These are phyloP conservation scores for Matsumyia berberina DNA, from an alignment of 2,888 invertebrate species.

Conservation along the genomic window DNA sequence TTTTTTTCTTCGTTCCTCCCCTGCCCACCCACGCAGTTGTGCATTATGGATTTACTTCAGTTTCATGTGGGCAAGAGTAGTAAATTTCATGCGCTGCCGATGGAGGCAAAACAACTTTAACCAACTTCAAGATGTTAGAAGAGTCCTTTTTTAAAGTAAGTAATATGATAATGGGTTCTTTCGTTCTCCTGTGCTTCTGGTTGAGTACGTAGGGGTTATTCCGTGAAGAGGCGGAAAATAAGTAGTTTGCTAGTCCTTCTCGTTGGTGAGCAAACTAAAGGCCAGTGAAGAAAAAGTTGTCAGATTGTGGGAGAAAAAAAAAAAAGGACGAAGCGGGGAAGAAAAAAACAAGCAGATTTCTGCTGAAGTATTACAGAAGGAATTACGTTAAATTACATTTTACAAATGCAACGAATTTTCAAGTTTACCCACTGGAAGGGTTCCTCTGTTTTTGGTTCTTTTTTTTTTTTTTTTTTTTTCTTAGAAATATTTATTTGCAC, in stretches of 20 bases:
- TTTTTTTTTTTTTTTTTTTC: too few species aligned
- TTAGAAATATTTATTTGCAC: too few species aligned
- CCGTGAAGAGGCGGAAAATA: constrained; percentile 22
- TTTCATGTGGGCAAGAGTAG: constrained; percentile 12
- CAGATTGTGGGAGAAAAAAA: neutral
- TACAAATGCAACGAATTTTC: neutral
- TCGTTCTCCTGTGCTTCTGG: constrained; percentile 3
- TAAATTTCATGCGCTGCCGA: neutral
- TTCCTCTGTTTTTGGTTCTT: too few species aligned
- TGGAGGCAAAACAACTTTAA: constrained; percentile 14
- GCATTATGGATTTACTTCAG: constrained; percentile 37
- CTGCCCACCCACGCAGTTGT: constrained; percentile 16
- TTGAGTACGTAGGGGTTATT: constrained; percentile 14
- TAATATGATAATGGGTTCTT: constrained; percentile 41
- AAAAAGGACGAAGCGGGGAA: neutral
- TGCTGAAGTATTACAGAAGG: constrained; percentile 10
- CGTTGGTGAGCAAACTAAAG: neutral
- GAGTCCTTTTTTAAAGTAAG: constrained; percentile 31
- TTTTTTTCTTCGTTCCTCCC: neutral
- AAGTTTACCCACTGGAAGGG: neutral
- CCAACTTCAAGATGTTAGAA: constrained; percentile 5
- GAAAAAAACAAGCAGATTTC: constrained; percentile 12
- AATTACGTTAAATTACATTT: constrained; percentile 28
- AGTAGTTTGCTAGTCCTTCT: constrained; percentile 19
- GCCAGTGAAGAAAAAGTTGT: neutral